Percentiles rank a stretch among this genome's conserved stretches.
Conservation (phyloP, 1,140 invertebrate species). For the Zaprionus ornatus region DNA sequence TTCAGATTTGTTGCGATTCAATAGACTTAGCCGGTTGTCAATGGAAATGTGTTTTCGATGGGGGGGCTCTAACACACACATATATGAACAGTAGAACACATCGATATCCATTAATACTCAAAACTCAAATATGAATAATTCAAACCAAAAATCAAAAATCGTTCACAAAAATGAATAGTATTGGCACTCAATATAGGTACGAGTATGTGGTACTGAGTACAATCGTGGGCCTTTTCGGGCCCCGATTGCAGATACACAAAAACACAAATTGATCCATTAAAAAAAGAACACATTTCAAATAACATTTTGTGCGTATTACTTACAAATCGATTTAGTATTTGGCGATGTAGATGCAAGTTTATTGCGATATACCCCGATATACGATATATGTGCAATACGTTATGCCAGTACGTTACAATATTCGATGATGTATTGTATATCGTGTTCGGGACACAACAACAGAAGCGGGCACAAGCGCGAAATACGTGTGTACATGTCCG, state of each 20-base stretch:
- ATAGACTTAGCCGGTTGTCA: conserved; percentile 12
- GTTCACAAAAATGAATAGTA: conserved; percentile 35
- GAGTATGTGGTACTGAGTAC: neutral
- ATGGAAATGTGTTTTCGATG: conserved; percentile 26
- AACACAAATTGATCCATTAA: conserved; percentile 35
- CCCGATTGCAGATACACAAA: conserved; percentile 31
- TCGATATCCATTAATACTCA: conserved; percentile 32
- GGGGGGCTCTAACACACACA: conserved; percentile 32
- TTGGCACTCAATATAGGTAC: conserved; percentile 2
- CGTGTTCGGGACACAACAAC: conserved; percentile 56
- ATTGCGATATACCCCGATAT: conserved; percentile 6
- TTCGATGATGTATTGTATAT: conserved; percentile 36
- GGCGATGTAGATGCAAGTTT: conserved; percentile 26
- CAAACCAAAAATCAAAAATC: conserved; percentile 18
- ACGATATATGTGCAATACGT: conserved; percentile 23
- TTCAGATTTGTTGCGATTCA: conserved; percentile 5
- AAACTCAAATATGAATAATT: neutral
- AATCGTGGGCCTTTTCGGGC: neutral
- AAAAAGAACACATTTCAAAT: conserved; percentile 32
- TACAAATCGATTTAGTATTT: conserved; percentile 71
- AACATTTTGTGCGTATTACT: conserved; percentile 62
- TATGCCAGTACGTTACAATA: conserved; percentile 11
- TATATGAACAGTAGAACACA: conserved; percentile 37
- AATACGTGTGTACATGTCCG: conserved; percentile 61
- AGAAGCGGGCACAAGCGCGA: conserved; percentile 76